A percentile compares a stretch with the other conserved stretches of the same genome.
phyloP scores from a whole-genome alignment of 2,888 invertebrate species.

The Perizoma affinitatum region DNA sequence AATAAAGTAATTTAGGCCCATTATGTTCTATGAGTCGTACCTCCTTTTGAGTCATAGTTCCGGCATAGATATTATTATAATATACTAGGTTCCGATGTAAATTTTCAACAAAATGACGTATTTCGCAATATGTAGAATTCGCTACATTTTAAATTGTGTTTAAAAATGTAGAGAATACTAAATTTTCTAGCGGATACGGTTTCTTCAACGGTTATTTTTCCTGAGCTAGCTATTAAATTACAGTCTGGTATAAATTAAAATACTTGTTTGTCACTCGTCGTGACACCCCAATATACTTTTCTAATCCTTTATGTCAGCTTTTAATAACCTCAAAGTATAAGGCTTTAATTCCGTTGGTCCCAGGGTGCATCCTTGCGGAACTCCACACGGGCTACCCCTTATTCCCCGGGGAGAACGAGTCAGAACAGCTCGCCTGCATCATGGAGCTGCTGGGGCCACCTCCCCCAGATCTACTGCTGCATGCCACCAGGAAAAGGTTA shows the following conservation, averaged over 20 bases:
- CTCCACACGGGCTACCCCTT: slow-evolving; percentile 97
- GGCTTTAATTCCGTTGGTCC: slow-evolving; percentile 30
- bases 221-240: not conserved
- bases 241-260: not conserved
- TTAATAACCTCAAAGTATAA: too few relatives aligned
- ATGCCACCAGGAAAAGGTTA: slow-evolving; percentile 92
- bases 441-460: slow-evolving; percentile 98
- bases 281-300: too few relatives aligned
- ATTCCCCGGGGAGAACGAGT: slow-evolving; percentile 98
- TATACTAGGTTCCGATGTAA: too few relatives aligned
- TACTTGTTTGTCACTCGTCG: not conserved
- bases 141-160: not conserved
- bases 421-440: slow-evolving; percentile 97
- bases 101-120: too few relatives aligned
- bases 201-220: too few relatives aligned
- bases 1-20: not conserved
- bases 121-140: too few relatives aligned
- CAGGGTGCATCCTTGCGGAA: slow-evolving; percentile 97
- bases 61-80: too few relatives aligned
- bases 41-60: too few relatives aligned
- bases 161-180: too few relatives aligned
- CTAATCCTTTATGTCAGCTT: too few relatives aligned
- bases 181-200: too few relatives aligned
- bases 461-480: slow-evolving; percentile 92
- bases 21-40: too few relatives aligned